Percentiles rank a stretch among this genome's conserved stretches.
phyloP scores from a whole-genome alignment of 2,113 vertebrate species.

The Psephotus haematonotus region DNA sequence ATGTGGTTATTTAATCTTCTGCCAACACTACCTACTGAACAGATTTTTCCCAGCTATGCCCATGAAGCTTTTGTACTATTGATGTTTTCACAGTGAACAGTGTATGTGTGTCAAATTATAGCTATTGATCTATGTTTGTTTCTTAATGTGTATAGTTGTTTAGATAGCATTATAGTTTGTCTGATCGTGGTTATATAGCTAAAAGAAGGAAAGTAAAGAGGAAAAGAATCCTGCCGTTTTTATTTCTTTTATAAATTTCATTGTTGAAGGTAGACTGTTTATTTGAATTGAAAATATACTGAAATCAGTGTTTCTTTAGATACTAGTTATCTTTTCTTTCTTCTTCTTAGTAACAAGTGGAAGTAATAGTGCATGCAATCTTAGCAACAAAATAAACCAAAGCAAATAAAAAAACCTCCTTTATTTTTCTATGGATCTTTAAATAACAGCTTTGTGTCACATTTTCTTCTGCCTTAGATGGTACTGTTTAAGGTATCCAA shows the following conservation, averaged over 20 bases:
- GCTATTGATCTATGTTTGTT: conserved; percentile 77
- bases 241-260: conserved; percentile 56
- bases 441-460: background rate
- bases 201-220: conserved; percentile 39
- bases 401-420: background rate
- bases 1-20: conserved; percentile 77
- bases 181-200: conserved; percentile 63
- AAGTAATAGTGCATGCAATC: conserved; percentile 17
- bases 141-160: conserved; percentile 70
- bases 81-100: conserved; percentile 73
- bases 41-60: conserved; percentile 66
- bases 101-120: conserved; percentile 74
- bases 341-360: conserved; percentile 44
- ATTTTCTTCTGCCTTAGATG: conserved; percentile 46
- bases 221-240: background rate
- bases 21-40: conserved; percentile 60
- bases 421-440: conserved; percentile 34
- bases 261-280: conserved; percentile 46
- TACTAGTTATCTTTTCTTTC: conserved; percentile 18
- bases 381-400: conserved; percentile 1
- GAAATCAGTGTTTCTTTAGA: conserved; percentile 63
- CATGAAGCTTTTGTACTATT: conserved; percentile 73
- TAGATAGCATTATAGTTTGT: conserved; percentile 65
- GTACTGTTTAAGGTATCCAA: background rate
- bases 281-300: conserved; percentile 68